A percentile compares a stretch with the other conserved stretches of the same genome.
phyloP scores from a whole-genome alignment of 37 sponge, comb jelly and placozoan genomes.

The Axinella damicornis region DNA sequence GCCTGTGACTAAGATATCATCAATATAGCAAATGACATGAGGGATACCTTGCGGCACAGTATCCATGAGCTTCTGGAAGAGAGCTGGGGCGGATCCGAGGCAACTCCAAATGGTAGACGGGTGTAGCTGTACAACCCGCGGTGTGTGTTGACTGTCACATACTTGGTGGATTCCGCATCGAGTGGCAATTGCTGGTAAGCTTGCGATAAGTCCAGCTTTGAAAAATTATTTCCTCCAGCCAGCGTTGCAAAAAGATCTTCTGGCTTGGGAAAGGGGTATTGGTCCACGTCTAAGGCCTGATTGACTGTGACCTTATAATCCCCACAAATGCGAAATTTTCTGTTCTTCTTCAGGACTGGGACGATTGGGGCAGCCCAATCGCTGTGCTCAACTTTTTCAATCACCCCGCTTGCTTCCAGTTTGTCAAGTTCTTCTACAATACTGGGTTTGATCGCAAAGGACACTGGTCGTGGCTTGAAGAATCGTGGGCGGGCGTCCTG shows the following conservation, averaged over 20 bases:
- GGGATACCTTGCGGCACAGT: constrained; percentile 22
- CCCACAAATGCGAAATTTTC: constrained; percentile 47
- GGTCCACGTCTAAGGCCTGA: constrained; percentile 40
- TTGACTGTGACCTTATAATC: constrained; percentile 66
- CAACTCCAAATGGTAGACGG: constrained; percentile 40
- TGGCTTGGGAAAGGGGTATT: constrained; percentile 53
- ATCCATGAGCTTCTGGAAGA: constrained; percentile 27
- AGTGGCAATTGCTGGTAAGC: constrained; percentile 56
- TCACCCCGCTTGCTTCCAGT: constrained; percentile 35
- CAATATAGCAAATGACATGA: constrained; percentile 26
- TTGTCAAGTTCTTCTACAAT: constrained; percentile 19
- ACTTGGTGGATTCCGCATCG: constrained; percentile 23
- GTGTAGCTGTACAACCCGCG: constrained; percentile 41
- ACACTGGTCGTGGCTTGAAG: constrained; percentile 15
- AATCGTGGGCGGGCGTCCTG: constrained; percentile 19
- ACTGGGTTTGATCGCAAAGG: constrained; percentile 20
- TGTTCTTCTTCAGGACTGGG: constrained; percentile 52
- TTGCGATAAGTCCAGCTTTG: constrained; percentile 48
- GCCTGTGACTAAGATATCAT: constrained; percentile 46
- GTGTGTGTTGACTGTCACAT: constrained; percentile 59
- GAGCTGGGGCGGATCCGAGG: constrained; percentile 29
- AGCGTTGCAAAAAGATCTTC: constrained; percentile 44
- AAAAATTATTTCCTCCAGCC: constrained; percentile 49
- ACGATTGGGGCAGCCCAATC: constrained; percentile 74
- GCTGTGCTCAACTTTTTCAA: constrained; percentile 31